Percentiles rank a stretch among this genome's conserved stretches.
Conservation (phyloP, 2,113 vertebrate species). For the Ptyas mucosa region DNA sequence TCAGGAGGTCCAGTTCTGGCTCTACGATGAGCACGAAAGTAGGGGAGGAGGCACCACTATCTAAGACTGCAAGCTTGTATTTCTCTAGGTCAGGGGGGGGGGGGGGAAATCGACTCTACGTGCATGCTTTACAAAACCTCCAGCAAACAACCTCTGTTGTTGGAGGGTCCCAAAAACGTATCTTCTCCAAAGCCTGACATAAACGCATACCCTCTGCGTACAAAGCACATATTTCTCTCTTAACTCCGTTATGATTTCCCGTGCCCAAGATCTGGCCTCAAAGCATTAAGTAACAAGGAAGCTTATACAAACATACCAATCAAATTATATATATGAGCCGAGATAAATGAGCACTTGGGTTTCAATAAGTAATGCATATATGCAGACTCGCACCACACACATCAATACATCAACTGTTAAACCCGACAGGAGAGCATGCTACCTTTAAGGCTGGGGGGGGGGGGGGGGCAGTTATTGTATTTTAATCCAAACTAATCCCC, state of each 20-base stretch:
- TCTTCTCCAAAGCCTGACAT: not conserved
- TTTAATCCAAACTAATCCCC: not conserved
- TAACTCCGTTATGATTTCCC: not conserved
- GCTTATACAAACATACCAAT: not conserved
- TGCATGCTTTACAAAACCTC: not conserved
- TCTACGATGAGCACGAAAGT: not conserved
- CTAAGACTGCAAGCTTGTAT: not conserved
- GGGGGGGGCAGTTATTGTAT: not conserved
- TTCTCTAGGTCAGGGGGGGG: not conserved
- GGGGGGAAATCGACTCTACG: not conserved
- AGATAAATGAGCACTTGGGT: not conserved
- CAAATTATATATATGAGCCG: not conserved
- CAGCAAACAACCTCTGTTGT: not conserved
- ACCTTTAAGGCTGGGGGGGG: not conserved
- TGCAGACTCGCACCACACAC: not conserved
- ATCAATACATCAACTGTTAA: not conserved
- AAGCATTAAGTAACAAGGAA: not conserved
- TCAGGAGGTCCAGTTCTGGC: not conserved
- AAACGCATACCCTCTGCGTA: not conserved
- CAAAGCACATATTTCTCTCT: not conserved
- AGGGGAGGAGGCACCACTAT: not conserved
- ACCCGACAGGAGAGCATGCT: not conserved
- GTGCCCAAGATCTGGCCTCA: not conserved
- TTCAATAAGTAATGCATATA: not conserved
- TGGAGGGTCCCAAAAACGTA: too few relatives aligned